Percentiles rank a stretch among this genome's conserved stretches.
These are phyloP conservation scores for Crenichthys baileyi DNA, from an alignment of 2,797 vertebrate genomes.

Conservation along the genomic window DNA sequence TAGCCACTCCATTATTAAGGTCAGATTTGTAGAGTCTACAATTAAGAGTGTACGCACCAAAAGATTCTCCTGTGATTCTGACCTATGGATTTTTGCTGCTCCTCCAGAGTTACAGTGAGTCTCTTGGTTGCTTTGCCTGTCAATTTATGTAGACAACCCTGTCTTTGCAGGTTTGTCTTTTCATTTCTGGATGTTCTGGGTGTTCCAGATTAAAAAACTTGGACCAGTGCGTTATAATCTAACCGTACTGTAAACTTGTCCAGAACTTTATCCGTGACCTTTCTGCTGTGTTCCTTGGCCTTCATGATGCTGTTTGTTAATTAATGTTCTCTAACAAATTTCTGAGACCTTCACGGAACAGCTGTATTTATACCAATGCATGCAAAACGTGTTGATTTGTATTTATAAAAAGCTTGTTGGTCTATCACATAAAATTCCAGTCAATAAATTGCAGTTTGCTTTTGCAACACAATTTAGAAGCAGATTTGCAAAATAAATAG, in stretches of 20 bases:
- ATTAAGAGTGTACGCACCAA: neutral
- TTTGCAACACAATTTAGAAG: neutral
- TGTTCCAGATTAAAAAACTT: neutral
- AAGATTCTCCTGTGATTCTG: neutral
- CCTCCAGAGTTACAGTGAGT: neutral
- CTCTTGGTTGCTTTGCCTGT: neutral
- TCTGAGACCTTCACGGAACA: neutral
- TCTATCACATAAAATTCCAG: neutral
- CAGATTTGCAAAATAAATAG: neutral
- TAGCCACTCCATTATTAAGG: too few species aligned
- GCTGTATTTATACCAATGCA: neutral
- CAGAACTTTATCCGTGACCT: neutral
- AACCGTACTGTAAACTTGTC: neutral
- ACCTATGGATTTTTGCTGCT: neutral
- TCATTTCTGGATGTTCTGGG: neutral
- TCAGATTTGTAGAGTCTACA: neutral
- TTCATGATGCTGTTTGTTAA: neutral
- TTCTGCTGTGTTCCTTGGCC: neutral
- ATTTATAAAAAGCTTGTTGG: neutral
- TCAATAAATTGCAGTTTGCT: neutral
- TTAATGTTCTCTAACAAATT: neutral
- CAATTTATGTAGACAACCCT: neutral
- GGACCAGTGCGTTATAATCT: neutral
- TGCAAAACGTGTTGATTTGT: neutral
- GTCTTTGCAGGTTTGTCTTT: neutral